These are phyloP conservation scores for Drosophila sordidapex DNA, from an alignment of 2,888 invertebrate species.

Conservation along the genomic window DNA sequence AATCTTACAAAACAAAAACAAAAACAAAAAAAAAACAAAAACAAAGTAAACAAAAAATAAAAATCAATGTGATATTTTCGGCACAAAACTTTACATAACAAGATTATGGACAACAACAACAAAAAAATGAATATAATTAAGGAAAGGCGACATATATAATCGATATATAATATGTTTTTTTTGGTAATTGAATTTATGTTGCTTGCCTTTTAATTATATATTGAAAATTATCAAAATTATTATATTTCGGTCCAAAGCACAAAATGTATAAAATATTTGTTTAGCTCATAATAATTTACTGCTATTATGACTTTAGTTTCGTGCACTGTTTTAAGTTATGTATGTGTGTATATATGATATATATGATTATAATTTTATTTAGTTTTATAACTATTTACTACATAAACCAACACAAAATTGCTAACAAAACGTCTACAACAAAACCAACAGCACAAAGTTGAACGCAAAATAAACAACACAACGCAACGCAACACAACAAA, in stretches of 20 bases:
- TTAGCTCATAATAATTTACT: constrained; percentile 51
- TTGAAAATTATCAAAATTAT: constrained; percentile 74
- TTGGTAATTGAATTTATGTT: constrained; percentile 37
- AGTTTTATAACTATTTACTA: constrained; percentile 57
- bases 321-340: constrained; percentile 67
- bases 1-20: constrained; percentile 30
- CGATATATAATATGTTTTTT: constrained; percentile 24
- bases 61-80: constrained; percentile 82
- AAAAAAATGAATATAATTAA: constrained; percentile 36
- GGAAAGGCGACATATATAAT: constrained; percentile 45
- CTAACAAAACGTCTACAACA: constrained; percentile 39
- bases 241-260: constrained; percentile 82
- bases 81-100: constrained; percentile 78
- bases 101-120: constrained; percentile 41
- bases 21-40: not conserved
- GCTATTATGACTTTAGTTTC: constrained; percentile 46
- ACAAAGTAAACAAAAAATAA: constrained; percentile 47
- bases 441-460: constrained; percentile 51
- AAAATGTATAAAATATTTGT: constrained; percentile 78
- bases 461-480: constrained; percentile 46
- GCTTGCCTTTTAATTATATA: constrained; percentile 54
- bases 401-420: constrained; percentile 44
- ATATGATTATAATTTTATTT: constrained; percentile 65
- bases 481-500: constrained; percentile 15
- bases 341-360: constrained; percentile 53